These are phyloP conservation scores for Itoplectis maculator DNA, from an alignment of 2,888 invertebrate species.

Conservation along the genomic window DNA sequence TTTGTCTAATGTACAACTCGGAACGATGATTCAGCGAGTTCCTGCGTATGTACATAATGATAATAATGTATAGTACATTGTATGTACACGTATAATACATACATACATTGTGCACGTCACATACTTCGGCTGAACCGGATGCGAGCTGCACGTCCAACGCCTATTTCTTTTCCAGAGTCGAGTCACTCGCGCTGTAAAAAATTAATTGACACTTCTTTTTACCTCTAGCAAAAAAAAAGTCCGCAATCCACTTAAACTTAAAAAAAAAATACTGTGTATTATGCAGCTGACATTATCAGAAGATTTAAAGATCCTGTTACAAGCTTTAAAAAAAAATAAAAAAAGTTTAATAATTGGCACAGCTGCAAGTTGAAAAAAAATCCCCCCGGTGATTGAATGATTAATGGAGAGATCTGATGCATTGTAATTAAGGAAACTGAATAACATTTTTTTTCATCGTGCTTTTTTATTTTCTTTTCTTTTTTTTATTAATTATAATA, in stretches of 20 bases:
- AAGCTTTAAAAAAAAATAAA: neutral
- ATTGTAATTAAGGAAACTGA: constrained; percentile 22
- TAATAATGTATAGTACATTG: too few relatives aligned
- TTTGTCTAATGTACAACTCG: constrained; percentile 39
- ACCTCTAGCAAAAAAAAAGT: neutral
- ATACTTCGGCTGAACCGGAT: constrained; percentile 16
- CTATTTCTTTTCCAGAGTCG: neutral
- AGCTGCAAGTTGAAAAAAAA: constrained; percentile 3
- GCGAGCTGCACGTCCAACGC: constrained; percentile 1
- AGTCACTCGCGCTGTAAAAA: neutral
- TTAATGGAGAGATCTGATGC: constrained; percentile 37
- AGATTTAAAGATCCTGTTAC: neutral
- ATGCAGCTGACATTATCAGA: too few relatives aligned
- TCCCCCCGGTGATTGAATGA: constrained; percentile 12
- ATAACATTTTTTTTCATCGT: constrained; percentile 5
- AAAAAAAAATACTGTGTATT: too few relatives aligned
- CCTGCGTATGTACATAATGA: neutral
- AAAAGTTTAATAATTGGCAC: neutral
- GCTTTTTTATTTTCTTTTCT: too few relatives aligned
- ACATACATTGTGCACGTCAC: too few relatives aligned
- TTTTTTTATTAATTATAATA: constrained; percentile 16
- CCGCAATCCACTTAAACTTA: neutral
- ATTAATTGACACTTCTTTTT: neutral
- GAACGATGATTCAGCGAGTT: constrained; percentile 45
- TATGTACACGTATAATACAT: too few relatives aligned